A percentile compares a stretch with the other conserved stretches of the same genome.
These are phyloP conservation scores for Esperia sulphurella DNA, from an alignment of 2,888 invertebrate genomes.

Conservation along the genomic window DNA sequence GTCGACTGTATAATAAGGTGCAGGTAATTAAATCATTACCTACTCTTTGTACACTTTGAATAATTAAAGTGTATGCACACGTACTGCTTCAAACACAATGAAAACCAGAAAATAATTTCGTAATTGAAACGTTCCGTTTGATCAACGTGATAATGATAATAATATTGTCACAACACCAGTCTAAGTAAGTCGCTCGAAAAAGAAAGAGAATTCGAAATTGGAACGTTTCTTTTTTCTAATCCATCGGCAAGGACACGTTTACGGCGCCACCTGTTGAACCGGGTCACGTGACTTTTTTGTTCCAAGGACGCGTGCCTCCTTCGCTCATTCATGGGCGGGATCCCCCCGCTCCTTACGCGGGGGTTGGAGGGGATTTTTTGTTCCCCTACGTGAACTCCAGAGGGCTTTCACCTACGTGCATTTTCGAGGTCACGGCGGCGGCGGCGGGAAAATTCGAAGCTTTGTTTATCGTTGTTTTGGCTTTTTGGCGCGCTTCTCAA, in stretches of 20 bases:
- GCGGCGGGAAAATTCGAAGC: constrained; percentile 65
- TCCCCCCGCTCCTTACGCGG: constrained; percentile 67
- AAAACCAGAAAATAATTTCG: neutral
- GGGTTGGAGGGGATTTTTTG: constrained; percentile 71
- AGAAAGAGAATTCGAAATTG: neutral
- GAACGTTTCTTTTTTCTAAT: constrained; percentile 50
- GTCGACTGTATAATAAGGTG: too few species aligned
- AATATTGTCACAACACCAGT: neutral
- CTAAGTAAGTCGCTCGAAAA: neutral
- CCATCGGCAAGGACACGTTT: constrained; percentile 67
- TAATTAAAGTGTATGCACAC: too few species aligned
- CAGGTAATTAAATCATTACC: too few species aligned
- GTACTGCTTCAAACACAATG: too few species aligned
- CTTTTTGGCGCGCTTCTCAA: constrained; percentile 48
- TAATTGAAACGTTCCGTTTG: neutral
- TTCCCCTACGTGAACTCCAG: constrained; percentile 72
- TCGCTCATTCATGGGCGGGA: constrained; percentile 76
- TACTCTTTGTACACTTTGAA: too few species aligned
- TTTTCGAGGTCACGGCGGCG: constrained; percentile 70
- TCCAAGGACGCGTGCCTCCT: constrained; percentile 73
- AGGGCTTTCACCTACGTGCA: constrained; percentile 78
- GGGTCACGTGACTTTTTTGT: constrained; percentile 79
- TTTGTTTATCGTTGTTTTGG: constrained; percentile 58
- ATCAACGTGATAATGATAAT: neutral
- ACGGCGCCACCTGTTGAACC: constrained; percentile 75